Evolutionary conservation across 1,140 invertebrate genomes (phyloP).

Genomic region (Megalopta genalis): DNA sequence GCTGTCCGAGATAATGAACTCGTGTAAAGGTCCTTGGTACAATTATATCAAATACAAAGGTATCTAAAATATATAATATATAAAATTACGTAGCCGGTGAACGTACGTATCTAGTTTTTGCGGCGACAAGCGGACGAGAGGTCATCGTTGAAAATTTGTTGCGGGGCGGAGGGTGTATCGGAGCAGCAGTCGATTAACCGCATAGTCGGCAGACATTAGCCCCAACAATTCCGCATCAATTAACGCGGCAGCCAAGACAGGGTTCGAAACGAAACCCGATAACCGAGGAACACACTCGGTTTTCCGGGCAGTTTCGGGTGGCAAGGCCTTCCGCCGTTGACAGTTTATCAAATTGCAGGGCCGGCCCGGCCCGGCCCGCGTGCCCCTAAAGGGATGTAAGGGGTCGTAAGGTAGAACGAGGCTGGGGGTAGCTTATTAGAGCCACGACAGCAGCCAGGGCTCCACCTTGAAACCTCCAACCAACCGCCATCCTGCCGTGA

Average conservation of each 20-base stretch:
- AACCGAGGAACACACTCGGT: slow-evolving; percentile 29
- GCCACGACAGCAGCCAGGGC: slow-evolving; percentile 60
- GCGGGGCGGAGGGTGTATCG: too few species aligned
- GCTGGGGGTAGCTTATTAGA: slow-evolving; percentile 64
- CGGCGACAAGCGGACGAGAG: too few species aligned
- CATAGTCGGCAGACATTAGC: background rate
- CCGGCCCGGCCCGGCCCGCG: slow-evolving; percentile 20
- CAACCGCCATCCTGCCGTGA: slow-evolving; percentile 61
- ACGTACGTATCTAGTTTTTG: too few species aligned
- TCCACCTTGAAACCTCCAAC: slow-evolving; percentile 68
- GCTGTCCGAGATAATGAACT: too few species aligned
- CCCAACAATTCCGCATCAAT: background rate
- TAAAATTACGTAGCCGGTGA: too few species aligned
- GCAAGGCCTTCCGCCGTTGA: slow-evolving; percentile 49
- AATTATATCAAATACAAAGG: too few species aligned
- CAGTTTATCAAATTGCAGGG: slow-evolving; percentile 69
- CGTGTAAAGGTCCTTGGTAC: too few species aligned
- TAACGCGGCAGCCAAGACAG: slow-evolving; percentile 6
- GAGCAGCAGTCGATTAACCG: background rate
- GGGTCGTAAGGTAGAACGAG: slow-evolving; percentile 66
- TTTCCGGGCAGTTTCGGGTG: slow-evolving; percentile 47
- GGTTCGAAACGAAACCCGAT: slow-evolving; percentile 34
- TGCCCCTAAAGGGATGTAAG: slow-evolving; percentile 64
- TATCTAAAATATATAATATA: too few species aligned
- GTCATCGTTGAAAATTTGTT: too few species aligned